Percentiles rank a stretch among this genome's conserved stretches.
phyloP scores from a whole-genome alignment of 2,888 invertebrate species.

The Dyspetes luteomarginatus region DNA sequence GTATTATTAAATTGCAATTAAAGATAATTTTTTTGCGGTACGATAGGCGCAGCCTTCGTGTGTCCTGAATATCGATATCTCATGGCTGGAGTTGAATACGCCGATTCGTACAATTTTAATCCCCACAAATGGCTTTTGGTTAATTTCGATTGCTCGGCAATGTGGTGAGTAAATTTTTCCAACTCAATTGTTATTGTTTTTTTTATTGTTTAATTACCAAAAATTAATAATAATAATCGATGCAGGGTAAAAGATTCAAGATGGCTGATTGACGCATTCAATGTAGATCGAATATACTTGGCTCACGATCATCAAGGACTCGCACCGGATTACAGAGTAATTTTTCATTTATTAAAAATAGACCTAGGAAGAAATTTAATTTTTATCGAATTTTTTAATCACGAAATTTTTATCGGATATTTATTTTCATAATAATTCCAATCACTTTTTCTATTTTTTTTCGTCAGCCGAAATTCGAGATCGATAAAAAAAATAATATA shows the following conservation, averaged over 20 bases:
- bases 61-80: conserved; percentile 95
- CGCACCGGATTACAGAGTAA: conserved; percentile 87
- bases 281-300: conserved; percentile 95
- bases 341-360: too few relatives aligned
- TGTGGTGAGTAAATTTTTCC: conserved; percentile 87
- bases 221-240: conserved; percentile 16
- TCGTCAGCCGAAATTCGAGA: too few relatives aligned
- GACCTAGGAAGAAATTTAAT: too few relatives aligned
- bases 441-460: too few relatives aligned
- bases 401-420: too few relatives aligned
- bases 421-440: too few relatives aligned
- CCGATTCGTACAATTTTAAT: conserved; percentile 96
- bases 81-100: conserved; percentile 91
- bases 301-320: conserved; percentile 88
- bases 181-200: conserved; percentile 11
- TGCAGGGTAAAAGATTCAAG: conserved; percentile 91
- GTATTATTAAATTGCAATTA: conserved; percentile 50
- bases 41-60: conserved; percentile 91
- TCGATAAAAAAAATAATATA: too few relatives aligned
- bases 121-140: conserved; percentile 98
- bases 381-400: too few relatives aligned
- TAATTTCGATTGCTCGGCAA: conserved; percentile 97
- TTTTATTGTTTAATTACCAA: neutral
- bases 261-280: conserved; percentile 93
- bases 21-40: conserved; percentile 56